A percentile compares a stretch with the other conserved stretches of the same genome.
Evolutionary conservation across 92 coral and sea anemone genomes (phyloP).

Genomic region (Chrysogorgia sp.): DNA sequence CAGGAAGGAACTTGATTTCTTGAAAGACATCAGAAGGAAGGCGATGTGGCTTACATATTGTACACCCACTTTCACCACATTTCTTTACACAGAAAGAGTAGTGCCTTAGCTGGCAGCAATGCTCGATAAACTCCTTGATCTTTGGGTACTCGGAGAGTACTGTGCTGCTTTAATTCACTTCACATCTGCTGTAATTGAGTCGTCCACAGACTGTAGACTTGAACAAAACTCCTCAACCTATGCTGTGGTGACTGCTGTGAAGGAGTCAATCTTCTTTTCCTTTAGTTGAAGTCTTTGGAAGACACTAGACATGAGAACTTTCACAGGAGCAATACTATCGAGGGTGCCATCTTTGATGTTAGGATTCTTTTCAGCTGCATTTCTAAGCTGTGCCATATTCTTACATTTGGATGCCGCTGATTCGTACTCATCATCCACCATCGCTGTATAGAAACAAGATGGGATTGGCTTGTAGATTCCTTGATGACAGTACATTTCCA

Average conservation of each 20-base stretch:
- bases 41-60: background rate
- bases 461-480: no score
- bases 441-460: conserved; percentile 16
- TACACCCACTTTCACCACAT: background rate
- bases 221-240: no score
- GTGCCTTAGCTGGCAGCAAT: no score
- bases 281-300: conserved; percentile 33
- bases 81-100: no score
- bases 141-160: no score
- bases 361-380: conserved; percentile 44
- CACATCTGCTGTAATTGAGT: no score
- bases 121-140: no score
- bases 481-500: conserved; percentile 29
- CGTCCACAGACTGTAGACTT: no score
- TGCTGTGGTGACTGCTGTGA: no score
- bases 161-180: no score
- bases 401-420: conserved; percentile 28
- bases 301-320: conserved; percentile 43
- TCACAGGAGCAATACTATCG: conserved; percentile 43
- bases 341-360: conserved; percentile 51
- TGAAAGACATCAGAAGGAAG: conserved; percentile 1
- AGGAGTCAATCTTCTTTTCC: conserved; percentile 44
- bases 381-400: conserved; percentile 43
- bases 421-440: conserved; percentile 38
- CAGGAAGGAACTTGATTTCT: conserved; percentile 17